phyloP scores from a whole-genome alignment of 2,113 vertebrate genomes.

The Lagenorhynchus albirostris region DNA sequence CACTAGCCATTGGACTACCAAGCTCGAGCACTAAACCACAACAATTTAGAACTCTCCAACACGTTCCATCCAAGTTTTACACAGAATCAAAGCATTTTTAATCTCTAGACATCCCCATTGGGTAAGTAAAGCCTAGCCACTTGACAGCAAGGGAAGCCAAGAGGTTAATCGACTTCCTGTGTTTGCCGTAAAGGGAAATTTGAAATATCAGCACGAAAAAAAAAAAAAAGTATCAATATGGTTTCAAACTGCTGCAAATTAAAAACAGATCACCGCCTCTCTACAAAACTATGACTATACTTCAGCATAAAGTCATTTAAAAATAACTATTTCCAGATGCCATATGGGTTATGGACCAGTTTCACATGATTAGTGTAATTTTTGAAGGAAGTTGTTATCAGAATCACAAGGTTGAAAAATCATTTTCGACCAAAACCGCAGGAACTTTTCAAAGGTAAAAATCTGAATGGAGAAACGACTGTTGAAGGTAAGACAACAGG shows the following conservation, averaged over 20 bases:
- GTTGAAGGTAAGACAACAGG: conserved; percentile 27
- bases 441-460: conserved; percentile 60
- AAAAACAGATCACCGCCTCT: conserved; percentile 66
- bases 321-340: conserved; percentile 73
- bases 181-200: conserved; percentile 59
- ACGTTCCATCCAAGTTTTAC: background rate
- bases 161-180: conserved; percentile 57
- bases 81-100: background rate
- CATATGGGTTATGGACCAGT: conserved; percentile 54
- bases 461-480: conserved; percentile 59
- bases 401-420: conserved; percentile 68
- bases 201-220: conserved; percentile 70
- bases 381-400: conserved; percentile 72
- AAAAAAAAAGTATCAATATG: conserved; percentile 35
- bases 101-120: conserved; percentile 35
- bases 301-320: conserved; percentile 73
- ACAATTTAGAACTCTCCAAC: background rate
- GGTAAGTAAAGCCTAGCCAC: conserved; percentile 48
- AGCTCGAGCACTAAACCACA: background rate
- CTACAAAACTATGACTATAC: conserved; percentile 62
- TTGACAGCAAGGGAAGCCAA: conserved; percentile 49
- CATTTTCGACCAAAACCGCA: conserved; percentile 54
- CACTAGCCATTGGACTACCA: background rate
- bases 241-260: conserved; percentile 71
- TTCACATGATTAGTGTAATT: conserved; percentile 69